Base-by-base conservation (phyloP, 2,888 invertebrate genomes). In the Octodonta nipae region DNA sequence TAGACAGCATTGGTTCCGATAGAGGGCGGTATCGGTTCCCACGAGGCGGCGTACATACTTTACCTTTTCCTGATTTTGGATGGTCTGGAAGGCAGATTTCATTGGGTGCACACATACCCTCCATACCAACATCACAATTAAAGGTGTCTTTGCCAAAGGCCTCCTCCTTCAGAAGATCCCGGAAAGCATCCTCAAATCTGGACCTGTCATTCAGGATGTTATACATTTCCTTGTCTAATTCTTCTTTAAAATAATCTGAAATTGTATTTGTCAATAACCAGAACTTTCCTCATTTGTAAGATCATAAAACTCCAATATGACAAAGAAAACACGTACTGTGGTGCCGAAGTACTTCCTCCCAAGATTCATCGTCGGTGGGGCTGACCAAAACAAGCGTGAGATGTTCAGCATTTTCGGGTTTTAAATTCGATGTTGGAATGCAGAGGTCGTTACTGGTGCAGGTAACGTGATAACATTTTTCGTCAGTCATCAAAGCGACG, bases 321-420 rank as follows among this genome's bases (percentile, higher is more conserved):
- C 5, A 25, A n/a, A 25, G 10, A 10, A n/a, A 5, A n/a, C 5
- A n/a, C 5, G 5, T 25, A 25, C 11, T 11, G 5, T 30, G 8
- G 14, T 16, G 11, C 4, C 15, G 17, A 13, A 15, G 26, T 25
- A 34, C 3, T 2, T 15, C 64, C 11, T 46, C 55, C 70, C 71
- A 71, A 11, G 48, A 54, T 34, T 61, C 72, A 35, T 63, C 74
- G 54, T 68, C 70, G 8, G 27, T 68, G 60, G 85, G 82, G 55
- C 75, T 75, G 0, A 86, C 81, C 20, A 85, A 60, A 26, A 85
- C 77, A 81, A 86, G 81, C 34, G 71, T 73, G 1, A 81, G 71
- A 48, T 75, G 73, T 20, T 72, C 68, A 5, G 68, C 66, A 34
- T 58, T 58, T 13, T 58, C 56, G 44, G 71, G 64, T 42, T 76